phyloP scores from a whole-genome alignment of 92 coral and sea anemone genomes.

The Chrysogorgia sp. region DNA sequence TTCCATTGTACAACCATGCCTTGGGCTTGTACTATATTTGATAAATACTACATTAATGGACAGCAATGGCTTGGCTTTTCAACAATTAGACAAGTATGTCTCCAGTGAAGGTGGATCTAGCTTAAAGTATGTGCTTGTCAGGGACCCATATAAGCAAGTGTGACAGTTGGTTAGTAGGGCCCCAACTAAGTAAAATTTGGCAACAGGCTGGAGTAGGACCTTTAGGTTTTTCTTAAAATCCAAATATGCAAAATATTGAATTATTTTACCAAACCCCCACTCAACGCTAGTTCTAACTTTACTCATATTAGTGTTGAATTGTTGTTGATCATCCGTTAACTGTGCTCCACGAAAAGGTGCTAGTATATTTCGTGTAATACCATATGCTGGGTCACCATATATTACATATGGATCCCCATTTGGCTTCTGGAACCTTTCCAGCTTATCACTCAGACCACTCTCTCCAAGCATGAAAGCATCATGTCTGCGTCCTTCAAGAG shows the following conservation, averaged over 20 bases:
- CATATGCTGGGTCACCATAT: constrained; percentile 68
- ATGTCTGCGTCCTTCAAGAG: constrained; percentile 63
- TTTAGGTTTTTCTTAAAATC: constrained; percentile 72
- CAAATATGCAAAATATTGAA: constrained; percentile 59
- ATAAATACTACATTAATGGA: too few relatives aligned
- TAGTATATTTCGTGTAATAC: constrained; percentile 58
- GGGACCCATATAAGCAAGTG: constrained; percentile 63
- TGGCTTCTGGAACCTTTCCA: constrained; percentile 51
- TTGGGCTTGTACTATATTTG: too few relatives aligned
- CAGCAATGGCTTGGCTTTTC: background rate
- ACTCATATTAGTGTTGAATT: constrained; percentile 68
- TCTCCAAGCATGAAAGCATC: constrained; percentile 68
- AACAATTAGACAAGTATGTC: constrained; percentile 53
- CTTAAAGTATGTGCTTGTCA: constrained; percentile 53
- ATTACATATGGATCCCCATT: constrained; percentile 63
- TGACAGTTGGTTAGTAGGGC: constrained; percentile 48
- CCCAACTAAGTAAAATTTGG: constrained; percentile 67
- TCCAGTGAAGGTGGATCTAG: constrained; percentile 65
- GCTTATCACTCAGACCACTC: constrained; percentile 56
- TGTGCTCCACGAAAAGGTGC: constrained; percentile 65
- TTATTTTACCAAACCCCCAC: constrained; percentile 80
- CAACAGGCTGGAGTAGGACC: constrained; percentile 72
- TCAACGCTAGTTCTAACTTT: constrained; percentile 64
- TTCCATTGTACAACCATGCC: too few relatives aligned
- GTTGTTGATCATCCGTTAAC: constrained; percentile 57